These are phyloP conservation scores for Heliopora coerulea DNA, from an alignment of 92 coral and sea anemone species.

Conservation along the genomic window DNA sequence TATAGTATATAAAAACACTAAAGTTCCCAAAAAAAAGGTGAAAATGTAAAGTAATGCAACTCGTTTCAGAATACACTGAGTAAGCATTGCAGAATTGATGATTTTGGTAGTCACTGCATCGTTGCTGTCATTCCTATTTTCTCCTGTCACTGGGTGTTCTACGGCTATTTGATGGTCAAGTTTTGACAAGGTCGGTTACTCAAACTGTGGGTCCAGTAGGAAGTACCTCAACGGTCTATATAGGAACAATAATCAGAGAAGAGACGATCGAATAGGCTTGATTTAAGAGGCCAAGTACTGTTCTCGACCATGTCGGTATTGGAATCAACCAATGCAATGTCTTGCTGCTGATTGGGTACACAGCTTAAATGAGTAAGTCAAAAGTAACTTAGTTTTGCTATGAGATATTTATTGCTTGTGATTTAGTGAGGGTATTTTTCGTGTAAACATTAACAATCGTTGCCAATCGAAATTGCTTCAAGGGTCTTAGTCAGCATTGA, in stretches of 20 bases:
- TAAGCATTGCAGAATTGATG: not conserved
- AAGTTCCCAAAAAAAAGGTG: too few species aligned
- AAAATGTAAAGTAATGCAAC: too few species aligned
- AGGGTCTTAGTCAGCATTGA: too few species aligned
- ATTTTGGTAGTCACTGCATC: not conserved
- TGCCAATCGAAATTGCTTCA: too few species aligned
- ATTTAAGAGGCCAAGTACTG: constrained; percentile 60
- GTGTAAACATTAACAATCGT: too few species aligned
- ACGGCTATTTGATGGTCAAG: constrained; percentile 51
- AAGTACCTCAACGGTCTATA: constrained; percentile 53
- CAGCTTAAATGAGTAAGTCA: constrained; percentile 48
- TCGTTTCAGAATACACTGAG: too few species aligned
- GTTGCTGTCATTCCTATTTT: not conserved
- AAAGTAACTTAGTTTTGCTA: not conserved
- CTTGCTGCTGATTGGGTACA: constrained; percentile 53
- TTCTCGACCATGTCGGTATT: constrained; percentile 47
- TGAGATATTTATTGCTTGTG: not conserved
- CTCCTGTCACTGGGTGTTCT: constrained; percentile 11
- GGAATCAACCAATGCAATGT: constrained; percentile 48
- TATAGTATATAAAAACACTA: too few species aligned
- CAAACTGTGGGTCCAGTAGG: constrained; percentile 30
- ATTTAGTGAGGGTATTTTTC: too few species aligned
- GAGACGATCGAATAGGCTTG: constrained; percentile 32
- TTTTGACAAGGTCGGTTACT: constrained; percentile 56
- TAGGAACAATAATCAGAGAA: constrained; percentile 25